These are phyloP conservation scores for Emesis russula DNA, from an alignment of 2,888 invertebrate genomes.

Conservation along the genomic window DNA sequence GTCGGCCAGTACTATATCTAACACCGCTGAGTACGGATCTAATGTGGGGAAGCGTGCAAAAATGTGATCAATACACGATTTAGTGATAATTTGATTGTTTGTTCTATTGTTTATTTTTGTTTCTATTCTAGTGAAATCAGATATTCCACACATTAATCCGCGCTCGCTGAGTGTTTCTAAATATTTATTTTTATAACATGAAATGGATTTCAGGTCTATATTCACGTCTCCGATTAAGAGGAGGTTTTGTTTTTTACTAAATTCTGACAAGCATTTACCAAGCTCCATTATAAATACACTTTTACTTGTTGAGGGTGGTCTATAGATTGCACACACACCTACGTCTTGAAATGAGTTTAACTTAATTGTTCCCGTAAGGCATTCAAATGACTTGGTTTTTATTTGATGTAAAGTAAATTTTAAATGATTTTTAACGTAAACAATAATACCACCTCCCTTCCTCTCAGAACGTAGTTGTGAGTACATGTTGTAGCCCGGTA, in stretches of 20 bases:
- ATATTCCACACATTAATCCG: conserved; percentile 67
- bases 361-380: too few relatives aligned
- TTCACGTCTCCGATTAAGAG: conserved; percentile 51
- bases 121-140: conserved; percentile 68
- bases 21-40: conserved; percentile 51
- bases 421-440: too few relatives aligned
- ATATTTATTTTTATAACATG: conserved; percentile 46
- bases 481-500: too few relatives aligned
- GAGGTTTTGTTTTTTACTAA: conserved; percentile 31
- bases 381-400: too few relatives aligned
- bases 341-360: too few relatives aligned
- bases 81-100: conserved; percentile 44
- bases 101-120: conserved; percentile 38
- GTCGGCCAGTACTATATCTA: conserved; percentile 53
- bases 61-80: conserved; percentile 82
- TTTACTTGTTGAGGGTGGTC: conserved; percentile 66
- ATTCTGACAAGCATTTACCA: conserved; percentile 36
- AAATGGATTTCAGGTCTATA: conserved; percentile 52
- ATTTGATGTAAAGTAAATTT: too few relatives aligned
- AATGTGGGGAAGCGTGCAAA: conserved; percentile 79
- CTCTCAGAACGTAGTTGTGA: conserved; percentile 6
- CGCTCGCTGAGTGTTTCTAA: conserved; percentile 45
- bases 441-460: conserved; percentile 41
- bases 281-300: conserved; percentile 66
- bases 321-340: conserved; percentile 47